Percentiles rank a stretch among this genome's conserved stretches.
phyloP scores from a whole-genome alignment of 2,113 vertebrate genomes.

The Chloropsis cyanopogon region DNA sequence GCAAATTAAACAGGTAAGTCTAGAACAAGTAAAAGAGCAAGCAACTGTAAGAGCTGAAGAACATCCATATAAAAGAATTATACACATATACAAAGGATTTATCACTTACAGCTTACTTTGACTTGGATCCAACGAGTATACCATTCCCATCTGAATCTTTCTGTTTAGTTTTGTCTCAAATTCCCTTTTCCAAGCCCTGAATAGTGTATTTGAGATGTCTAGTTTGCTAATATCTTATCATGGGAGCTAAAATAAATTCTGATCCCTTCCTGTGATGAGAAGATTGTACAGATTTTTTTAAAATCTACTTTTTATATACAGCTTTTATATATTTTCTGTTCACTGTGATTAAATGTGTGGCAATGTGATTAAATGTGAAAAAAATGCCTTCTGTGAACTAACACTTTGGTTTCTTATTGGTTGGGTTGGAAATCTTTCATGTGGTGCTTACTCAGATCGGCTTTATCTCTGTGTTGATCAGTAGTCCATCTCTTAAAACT shows the following conservation, averaged over 20 bases:
- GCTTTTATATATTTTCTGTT: background rate
- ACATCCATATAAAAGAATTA: background rate
- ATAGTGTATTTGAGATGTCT: background rate
- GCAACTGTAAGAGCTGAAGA: background rate
- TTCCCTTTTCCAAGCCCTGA: background rate
- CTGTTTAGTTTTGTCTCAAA: background rate
- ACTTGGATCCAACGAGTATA: background rate
- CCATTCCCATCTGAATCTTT: background rate
- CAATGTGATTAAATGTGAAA: background rate
- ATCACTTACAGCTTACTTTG: background rate
- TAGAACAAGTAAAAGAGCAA: background rate
- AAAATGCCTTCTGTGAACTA: background rate
- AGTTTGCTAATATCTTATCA: background rate
- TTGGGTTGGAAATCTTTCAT: background rate
- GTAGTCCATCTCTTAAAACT: background rate
- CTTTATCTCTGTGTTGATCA: constrained; percentile 19
- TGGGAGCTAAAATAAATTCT: background rate
- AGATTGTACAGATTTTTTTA: background rate
- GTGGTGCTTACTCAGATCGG: background rate
- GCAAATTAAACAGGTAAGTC: background rate
- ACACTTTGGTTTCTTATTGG: background rate
- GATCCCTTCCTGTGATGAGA: background rate
- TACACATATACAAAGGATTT: background rate
- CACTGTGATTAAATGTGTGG: background rate
- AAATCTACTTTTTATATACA: background rate